Conservation (phyloP, 2,888 invertebrate species). For the Drosophila mimetica region DNA sequence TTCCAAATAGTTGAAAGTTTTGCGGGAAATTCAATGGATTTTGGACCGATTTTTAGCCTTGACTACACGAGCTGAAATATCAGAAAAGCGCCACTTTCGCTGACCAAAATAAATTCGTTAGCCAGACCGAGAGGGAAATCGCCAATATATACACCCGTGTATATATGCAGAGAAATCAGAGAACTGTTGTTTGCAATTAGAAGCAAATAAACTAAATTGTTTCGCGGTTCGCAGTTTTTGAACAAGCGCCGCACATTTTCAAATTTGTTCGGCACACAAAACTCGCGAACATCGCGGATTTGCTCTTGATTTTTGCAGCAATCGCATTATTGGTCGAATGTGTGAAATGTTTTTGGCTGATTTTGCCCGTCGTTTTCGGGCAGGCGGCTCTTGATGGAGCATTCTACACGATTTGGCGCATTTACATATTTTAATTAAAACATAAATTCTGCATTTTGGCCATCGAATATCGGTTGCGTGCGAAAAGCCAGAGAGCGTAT, state of each 20-base stretch:
- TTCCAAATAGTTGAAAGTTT: constrained; percentile 5
- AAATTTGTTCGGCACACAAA: constrained; percentile 39
- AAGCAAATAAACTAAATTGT: constrained; percentile 74
- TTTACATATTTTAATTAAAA: constrained; percentile 79
- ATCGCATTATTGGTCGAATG: constrained; percentile 62
- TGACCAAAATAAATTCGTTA: constrained; percentile 35
- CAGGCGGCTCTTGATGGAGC: constrained; percentile 41
- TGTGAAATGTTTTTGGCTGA: constrained; percentile 66
- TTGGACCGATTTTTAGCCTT: constrained; percentile 15
- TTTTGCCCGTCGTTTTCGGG: constrained; percentile 16
- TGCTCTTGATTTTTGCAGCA: constrained; percentile 31
- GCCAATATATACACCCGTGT: neutral
- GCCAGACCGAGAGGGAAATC: constrained; percentile 5
- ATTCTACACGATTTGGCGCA: constrained; percentile 60
- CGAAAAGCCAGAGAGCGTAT: constrained; percentile 21
- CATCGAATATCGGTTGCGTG: constrained; percentile 33
- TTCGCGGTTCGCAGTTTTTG: constrained; percentile 47
- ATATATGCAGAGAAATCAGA: constrained; percentile 12
- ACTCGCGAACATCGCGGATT: constrained; percentile 6
- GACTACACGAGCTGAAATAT: constrained; percentile 10
- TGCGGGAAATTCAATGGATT: constrained; percentile 3
- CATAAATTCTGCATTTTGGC: constrained; percentile 62
- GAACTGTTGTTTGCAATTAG: constrained; percentile 52
- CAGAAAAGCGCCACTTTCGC: constrained; percentile 21
- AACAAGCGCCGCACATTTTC: constrained; percentile 44